These are phyloP conservation scores for Echiichthys vipera DNA, from an alignment of 2,797 vertebrate genomes.

Conservation along the genomic window DNA sequence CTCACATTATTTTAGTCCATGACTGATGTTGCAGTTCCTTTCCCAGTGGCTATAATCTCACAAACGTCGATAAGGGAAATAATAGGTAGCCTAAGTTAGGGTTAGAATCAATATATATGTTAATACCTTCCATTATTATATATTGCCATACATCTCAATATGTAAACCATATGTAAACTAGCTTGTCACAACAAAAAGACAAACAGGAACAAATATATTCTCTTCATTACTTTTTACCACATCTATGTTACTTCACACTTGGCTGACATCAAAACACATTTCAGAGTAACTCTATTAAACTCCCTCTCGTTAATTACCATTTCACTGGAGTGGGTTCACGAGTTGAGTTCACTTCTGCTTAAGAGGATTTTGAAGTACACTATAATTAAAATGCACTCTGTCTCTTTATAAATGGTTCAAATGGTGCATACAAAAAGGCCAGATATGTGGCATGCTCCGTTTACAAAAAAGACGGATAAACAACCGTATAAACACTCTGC, in stretches of 20 bases:
- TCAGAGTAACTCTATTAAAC: conserved; percentile 61
- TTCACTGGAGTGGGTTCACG: conserved; percentile 68
- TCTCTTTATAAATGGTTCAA: conserved; percentile 57
- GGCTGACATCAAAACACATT: conserved; percentile 49
- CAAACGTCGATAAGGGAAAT: no score
- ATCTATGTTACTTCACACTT: conserved; percentile 36
- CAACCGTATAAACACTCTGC: neutral
- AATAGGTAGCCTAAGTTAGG: no score
- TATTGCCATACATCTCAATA: neutral
- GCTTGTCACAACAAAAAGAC: neutral
- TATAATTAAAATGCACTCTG: conserved; percentile 77
- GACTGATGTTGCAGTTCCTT: neutral
- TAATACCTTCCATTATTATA: neutral
- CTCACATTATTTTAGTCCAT: neutral
- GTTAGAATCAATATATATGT: no score
- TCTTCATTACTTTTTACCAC: conserved; percentile 11
- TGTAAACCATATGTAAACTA: neutral
- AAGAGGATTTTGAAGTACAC: conserved; percentile 73
- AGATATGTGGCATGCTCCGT: conserved; percentile 36
- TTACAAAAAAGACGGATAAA: neutral
- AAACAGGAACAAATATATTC: neutral
- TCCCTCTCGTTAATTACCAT: conserved; percentile 67
- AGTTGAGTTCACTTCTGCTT: conserved; percentile 71
- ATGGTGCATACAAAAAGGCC: conserved; percentile 45
- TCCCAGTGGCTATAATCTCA: neutral